Percentiles rank a stretch among this genome's conserved stretches.
Conservation (phyloP, 1,140 invertebrate species). For the Camponotus floridanus region DNA sequence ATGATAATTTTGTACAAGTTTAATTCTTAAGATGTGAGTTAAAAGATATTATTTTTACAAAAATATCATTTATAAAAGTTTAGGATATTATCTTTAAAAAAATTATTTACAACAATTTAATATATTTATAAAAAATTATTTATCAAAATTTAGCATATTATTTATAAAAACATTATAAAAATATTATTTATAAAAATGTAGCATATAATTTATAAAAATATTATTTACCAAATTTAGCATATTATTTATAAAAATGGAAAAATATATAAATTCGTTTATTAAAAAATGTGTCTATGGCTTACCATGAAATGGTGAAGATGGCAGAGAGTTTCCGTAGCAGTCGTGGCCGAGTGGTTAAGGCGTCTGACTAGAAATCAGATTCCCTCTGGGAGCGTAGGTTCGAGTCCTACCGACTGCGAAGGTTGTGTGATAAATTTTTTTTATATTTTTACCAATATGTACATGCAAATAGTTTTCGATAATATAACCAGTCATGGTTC, state of each 20-base stretch:
- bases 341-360: conserved; percentile 95
- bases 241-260: background rate
- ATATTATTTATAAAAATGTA: too few species aligned
- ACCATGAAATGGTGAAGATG: background rate
- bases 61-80: too few species aligned
- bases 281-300: background rate
- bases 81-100: too few species aligned
- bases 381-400: conserved; percentile 92
- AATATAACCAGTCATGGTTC: background rate
- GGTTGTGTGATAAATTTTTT: conserved; percentile 53
- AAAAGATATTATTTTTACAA: too few species aligned
- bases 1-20: background rate
- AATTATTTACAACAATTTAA: too few species aligned
- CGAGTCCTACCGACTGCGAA: conserved; percentile 93
- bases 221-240: background rate
- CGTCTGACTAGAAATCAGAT: conserved; percentile 88
- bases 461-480: background rate
- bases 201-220: too few species aligned
- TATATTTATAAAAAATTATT: too few species aligned
- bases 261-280: background rate
- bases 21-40: too few species aligned
- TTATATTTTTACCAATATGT: background rate
- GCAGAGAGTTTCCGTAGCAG: conserved; percentile 83
- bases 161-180: too few species aligned
- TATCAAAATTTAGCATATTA: too few species aligned